Evolutionary conservation across 2,888 invertebrate genomes (phyloP).

Genomic region (Oasisia sp.): DNA sequence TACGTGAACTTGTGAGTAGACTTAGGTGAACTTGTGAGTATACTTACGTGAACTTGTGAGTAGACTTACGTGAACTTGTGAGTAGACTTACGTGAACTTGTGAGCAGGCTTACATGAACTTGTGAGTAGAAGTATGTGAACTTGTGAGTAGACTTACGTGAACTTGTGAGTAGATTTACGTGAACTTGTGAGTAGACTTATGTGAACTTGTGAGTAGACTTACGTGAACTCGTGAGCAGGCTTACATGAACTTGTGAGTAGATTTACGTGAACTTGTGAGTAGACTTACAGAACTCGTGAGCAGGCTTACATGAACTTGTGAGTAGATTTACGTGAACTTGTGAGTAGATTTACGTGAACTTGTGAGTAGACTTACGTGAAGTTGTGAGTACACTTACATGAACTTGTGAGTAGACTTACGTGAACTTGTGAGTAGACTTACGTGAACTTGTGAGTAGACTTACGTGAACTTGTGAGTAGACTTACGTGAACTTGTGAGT

Average conservation of each 20-base stretch:
- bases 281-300: too few species aligned
- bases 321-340: conserved; percentile 62
- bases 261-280: neutral
- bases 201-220: conserved; percentile 71
- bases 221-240: conserved; percentile 71
- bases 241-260: conserved; percentile 71
- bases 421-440: conserved; percentile 71
- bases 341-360: conserved; percentile 70
- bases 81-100: conserved; percentile 67
- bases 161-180: too few species aligned
- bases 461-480: conserved; percentile 71
- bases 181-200: conserved; percentile 78
- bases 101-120: conserved; percentile 67
- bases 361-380: conserved; percentile 71
- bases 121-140: conserved; percentile 70
- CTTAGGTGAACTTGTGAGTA: conserved; percentile 71
- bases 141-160: conserved; percentile 71
- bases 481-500: conserved; percentile 73
- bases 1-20: conserved; percentile 71
- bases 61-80: conserved; percentile 71
- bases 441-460: conserved; percentile 71
- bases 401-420: conserved; percentile 77
- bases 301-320: conserved; percentile 69
- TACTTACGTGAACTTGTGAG: conserved; percentile 71
- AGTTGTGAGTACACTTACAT: too few species aligned